A percentile compares a stretch with the other conserved stretches of the same genome.
Evolutionary conservation across 1,140 invertebrate genomes (phyloP).

Genomic region (Lanistes nyassanus): DNA sequence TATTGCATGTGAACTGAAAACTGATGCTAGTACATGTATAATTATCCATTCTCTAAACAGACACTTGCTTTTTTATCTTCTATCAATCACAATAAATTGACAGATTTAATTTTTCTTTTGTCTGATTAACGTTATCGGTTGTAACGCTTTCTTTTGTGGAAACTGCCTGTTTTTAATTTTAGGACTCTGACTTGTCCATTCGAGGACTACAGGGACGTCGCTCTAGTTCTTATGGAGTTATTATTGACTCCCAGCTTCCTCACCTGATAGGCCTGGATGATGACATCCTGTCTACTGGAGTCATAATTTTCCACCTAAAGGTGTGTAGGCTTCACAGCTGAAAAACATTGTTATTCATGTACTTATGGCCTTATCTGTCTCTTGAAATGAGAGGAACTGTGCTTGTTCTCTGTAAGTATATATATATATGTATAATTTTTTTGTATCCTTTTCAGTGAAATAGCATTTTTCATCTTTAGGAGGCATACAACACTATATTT

Average conservation of each 20-base stretch:
- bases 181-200: constrained; percentile 77
- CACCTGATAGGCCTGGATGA: constrained; percentile 89
- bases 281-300: constrained; percentile 83
- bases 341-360: not conserved
- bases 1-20: too few species aligned
- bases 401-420: not conserved
- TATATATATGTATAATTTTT: not conserved
- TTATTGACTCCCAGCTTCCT: constrained; percentile 89
- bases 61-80: too few species aligned
- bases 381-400: too few species aligned
- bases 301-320: constrained; percentile 90
- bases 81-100: too few species aligned
- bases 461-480: not conserved
- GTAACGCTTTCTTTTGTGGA: not conserved
- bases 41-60: too few species aligned
- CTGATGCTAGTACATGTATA: too few species aligned
- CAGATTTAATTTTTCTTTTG: too few species aligned
- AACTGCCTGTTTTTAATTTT: constrained; percentile 8
- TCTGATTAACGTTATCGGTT: too few species aligned
- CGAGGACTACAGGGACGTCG: constrained; percentile 77
- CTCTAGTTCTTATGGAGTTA: constrained; percentile 78
- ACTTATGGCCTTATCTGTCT: not conserved
- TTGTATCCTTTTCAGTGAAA: not conserved
- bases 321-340: constrained; percentile 56
- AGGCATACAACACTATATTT: too few species aligned